Percentiles rank a stretch among this genome's conserved stretches.
Conservation (phyloP, 2,113 vertebrate species). For the Bagarius yarrelli region DNA sequence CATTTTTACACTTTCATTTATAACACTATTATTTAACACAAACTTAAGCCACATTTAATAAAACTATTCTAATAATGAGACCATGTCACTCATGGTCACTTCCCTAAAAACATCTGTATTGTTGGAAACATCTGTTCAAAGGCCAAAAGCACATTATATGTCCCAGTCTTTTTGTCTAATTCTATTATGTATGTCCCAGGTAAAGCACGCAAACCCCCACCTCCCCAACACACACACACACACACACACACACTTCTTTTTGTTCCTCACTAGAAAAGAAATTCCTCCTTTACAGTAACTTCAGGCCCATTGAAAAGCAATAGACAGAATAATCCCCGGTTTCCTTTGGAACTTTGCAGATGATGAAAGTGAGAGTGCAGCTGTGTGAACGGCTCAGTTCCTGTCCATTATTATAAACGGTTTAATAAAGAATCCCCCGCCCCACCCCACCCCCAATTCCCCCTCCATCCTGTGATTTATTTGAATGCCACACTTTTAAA, state of each 20-base stretch:
- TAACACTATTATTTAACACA: not conserved
- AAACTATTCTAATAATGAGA: not conserved
- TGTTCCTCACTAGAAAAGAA: conserved; percentile 35
- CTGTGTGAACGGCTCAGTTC: conserved; percentile 1
- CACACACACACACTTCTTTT: conserved; percentile 13
- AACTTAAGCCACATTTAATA: not conserved
- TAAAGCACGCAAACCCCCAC: conserved; percentile 8
- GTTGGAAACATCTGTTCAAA: conserved; percentile 50
- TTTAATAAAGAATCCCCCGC: not conserved
- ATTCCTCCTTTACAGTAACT: conserved; percentile 26
- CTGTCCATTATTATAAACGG: conserved; percentile 8
- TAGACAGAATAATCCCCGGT: conserved; percentile 47
- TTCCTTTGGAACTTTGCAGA: conserved; percentile 31
- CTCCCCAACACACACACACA: not conserved
- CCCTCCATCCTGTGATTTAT: conserved; percentile 1
- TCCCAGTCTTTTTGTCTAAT: conserved; percentile 53
- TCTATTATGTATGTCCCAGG: conserved; percentile 50
- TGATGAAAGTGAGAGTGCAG: conserved; percentile 21
- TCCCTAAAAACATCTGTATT: conserved; percentile 53
- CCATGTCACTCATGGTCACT: conserved; percentile 29
- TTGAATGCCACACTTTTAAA: conserved; percentile 14
- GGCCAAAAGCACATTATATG: conserved; percentile 59
- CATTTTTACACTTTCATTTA: not conserved
- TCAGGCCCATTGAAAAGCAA: conserved; percentile 50
- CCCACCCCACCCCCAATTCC: not conserved